Percentiles rank a stretch among this genome's conserved stretches.
phyloP scores from a whole-genome alignment of 2,113 vertebrate genomes.

The Mola mola region DNA sequence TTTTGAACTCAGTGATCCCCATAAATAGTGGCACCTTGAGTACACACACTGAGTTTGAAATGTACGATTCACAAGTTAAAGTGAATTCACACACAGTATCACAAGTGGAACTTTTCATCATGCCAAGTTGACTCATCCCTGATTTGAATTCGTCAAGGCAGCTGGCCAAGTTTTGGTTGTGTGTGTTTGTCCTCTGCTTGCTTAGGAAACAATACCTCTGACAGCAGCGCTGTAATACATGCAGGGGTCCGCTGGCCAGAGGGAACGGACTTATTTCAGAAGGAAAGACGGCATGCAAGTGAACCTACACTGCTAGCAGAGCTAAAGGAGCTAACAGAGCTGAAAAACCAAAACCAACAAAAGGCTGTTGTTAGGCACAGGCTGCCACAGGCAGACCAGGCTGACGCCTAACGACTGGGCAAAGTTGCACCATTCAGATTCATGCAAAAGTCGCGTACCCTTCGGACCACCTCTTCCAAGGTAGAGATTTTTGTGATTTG shows the following conservation, averaged over 20 bases:
- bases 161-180: constrained; percentile 6
- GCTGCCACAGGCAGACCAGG: constrained; percentile 30
- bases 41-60: constrained; percentile 1
- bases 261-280: constrained; percentile 41
- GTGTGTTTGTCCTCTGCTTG: constrained; percentile 17
- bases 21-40: constrained; percentile 2
- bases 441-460: too few relatives aligned
- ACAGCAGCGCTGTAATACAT: constrained; percentile 13
- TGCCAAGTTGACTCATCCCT: constrained; percentile 4
- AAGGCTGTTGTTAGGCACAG: constrained; percentile 34
- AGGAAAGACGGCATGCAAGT: constrained; percentile 43
- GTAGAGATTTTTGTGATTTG: too few relatives aligned
- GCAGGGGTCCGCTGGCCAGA: constrained; percentile 23
- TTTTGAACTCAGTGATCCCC: background rate
- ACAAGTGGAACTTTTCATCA: background rate
- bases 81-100: constrained; percentile 15
- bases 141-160: constrained; percentile 22
- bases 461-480: too few relatives aligned
- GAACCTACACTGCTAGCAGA: constrained; percentile 40
- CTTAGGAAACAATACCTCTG: constrained; percentile 16
- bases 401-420: too few relatives aligned
- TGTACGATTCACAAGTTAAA: background rate
- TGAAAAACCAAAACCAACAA: constrained; percentile 57
- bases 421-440: too few relatives aligned
- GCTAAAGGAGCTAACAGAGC: constrained; percentile 61